A percentile compares a stretch with the other conserved stretches of the same genome.
Conservation (phyloP, 1,140 invertebrate species). For the Stegodyphus mimosarum region DNA sequence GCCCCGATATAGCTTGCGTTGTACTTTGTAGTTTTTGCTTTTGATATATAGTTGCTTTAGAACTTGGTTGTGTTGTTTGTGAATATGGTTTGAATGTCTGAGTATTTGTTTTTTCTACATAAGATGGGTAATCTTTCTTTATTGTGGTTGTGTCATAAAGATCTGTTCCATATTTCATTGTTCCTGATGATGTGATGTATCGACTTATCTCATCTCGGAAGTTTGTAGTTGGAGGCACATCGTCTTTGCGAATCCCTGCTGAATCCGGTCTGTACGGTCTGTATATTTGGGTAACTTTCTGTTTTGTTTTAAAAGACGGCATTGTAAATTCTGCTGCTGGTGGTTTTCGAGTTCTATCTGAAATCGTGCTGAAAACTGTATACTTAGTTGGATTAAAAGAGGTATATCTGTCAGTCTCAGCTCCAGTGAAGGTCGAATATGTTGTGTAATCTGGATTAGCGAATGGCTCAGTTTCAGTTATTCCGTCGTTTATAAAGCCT, state of each 20-base stretch:
- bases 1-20: not conserved
- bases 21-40: not conserved
- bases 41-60: constrained; percentile 3
- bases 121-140: not conserved
- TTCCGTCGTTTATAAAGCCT: not conserved
- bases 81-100: not conserved
- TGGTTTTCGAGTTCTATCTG: not conserved
- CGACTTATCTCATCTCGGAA: not conserved
- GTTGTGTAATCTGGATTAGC: not conserved
- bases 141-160: not conserved
- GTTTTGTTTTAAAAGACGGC: too few relatives aligned
- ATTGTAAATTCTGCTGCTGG: not conserved
- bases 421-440: not conserved
- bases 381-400: not conserved
- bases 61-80: not conserved
- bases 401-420: not conserved
- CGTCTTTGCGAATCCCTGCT: not conserved
- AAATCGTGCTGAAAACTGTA: constrained; percentile 10
- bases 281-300: too few relatives aligned
- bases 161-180: not conserved
- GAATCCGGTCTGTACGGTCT: not conserved
- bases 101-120: not conserved
- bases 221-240: not conserved
- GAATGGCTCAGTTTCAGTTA: not conserved
- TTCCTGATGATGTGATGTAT: not conserved